phyloP scores from a whole-genome alignment of 2,113 vertebrate genomes.

The Gymnorhina tibicen region DNA sequence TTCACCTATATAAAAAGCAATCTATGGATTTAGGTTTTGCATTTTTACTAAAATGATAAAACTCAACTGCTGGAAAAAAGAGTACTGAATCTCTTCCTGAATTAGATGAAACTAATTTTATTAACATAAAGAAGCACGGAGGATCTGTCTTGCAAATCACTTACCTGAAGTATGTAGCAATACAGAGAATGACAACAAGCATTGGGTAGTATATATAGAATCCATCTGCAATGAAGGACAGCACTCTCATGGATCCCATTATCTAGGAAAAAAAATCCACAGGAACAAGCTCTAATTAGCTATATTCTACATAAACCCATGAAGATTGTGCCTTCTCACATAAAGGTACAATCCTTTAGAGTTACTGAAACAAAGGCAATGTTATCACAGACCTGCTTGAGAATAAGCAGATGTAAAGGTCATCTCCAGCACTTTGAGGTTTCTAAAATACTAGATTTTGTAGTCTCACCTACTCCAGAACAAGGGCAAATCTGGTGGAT shows the following conservation, averaged over 20 bases:
- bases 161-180: conserved; percentile 92
- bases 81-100: not conserved
- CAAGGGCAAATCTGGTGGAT: not conserved
- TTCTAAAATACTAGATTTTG: not conserved
- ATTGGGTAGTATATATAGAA: conserved; percentile 98
- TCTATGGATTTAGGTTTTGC: not conserved
- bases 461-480: not conserved
- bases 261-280: conserved; percentile 74
- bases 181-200: conserved; percentile 90
- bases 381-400: not conserved
- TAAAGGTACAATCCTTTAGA: not conserved
- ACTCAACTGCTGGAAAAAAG: not conserved
- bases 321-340: not conserved
- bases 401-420: not conserved
- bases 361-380: not conserved
- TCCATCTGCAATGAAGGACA: conserved; percentile 90
- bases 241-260: conserved; percentile 92
- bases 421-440: not conserved
- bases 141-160: not conserved
- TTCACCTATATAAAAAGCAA: not conserved
- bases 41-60: not conserved
- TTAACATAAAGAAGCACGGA: not conserved
- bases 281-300: not conserved
- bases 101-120: not conserved
- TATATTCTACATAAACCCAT: not conserved